Evolutionary conservation across 2,113 vertebrate species (phyloP).

Genomic region (Mormyrus iriodes): DNA sequence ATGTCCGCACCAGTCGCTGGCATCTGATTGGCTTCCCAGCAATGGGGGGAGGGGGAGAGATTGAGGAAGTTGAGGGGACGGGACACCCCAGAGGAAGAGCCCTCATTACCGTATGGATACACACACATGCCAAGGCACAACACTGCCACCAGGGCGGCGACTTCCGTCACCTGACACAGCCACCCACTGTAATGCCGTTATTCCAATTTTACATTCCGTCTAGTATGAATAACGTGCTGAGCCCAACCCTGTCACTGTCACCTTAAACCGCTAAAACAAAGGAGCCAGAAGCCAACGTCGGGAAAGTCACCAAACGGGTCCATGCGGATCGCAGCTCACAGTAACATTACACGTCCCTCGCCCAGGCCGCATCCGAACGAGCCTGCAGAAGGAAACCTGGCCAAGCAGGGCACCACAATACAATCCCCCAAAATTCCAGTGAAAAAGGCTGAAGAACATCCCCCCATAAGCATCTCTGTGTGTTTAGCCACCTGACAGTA

Average conservation of each 20-base stretch:
- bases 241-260: not conserved
- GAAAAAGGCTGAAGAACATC: too few relatives aligned
- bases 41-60: not conserved
- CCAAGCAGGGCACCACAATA: too few relatives aligned
- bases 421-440: too few relatives aligned
- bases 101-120: not conserved
- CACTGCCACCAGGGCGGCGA: not conserved
- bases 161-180: not conserved
- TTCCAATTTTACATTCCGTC: not conserved
- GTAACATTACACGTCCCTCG: not conserved
- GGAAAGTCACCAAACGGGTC: not conserved
- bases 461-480: too few relatives aligned
- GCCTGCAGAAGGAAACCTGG: too few relatives aligned
- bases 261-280: not conserved
- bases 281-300: not conserved
- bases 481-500: too few relatives aligned
- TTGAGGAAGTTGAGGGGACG: not conserved
- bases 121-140: not conserved
- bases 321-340: not conserved
- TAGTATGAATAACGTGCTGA: not conserved
- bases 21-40: too few relatives aligned
- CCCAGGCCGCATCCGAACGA: too few relatives aligned
- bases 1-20: not conserved
- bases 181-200: not conserved
- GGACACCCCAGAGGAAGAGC: not conserved